A percentile compares a stretch with the other conserved stretches of the same genome.
Conservation (phyloP, 2,113 vertebrate species). For the human (Homo sapiens) region DNA sequence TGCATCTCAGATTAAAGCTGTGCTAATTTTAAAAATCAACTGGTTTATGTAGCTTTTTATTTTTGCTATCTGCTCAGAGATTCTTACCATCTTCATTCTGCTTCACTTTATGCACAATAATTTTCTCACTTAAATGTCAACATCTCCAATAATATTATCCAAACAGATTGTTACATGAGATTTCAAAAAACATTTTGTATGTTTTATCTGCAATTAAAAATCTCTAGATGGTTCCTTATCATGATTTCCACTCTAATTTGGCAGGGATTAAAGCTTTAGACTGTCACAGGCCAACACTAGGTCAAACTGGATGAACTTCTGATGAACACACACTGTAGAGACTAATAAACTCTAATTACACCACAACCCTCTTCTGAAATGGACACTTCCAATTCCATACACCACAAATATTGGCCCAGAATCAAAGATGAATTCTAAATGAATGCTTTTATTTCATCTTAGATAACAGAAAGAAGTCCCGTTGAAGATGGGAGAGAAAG, state of each 20-base stretch:
- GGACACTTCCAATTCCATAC: conserved; percentile 16
- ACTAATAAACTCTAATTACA: conserved; percentile 63
- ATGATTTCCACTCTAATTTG: conserved; percentile 72
- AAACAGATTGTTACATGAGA: conserved; percentile 75
- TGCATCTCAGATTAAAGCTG: conserved; percentile 45
- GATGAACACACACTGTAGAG: conserved; percentile 20
- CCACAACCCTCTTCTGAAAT: conserved; percentile 36
- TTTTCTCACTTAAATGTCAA: conserved; percentile 75
- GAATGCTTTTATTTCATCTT: neutral
- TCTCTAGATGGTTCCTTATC: conserved; percentile 63
- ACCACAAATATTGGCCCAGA: neutral
- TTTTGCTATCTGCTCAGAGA: conserved; percentile 66
- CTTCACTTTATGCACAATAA: conserved; percentile 70
- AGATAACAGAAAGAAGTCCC: neutral
- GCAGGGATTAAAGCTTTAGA: conserved; percentile 46
- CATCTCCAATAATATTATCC: conserved; percentile 74
- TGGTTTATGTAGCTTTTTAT: conserved; percentile 41
- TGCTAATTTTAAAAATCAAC: conserved; percentile 58
- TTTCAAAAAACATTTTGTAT: conserved; percentile 51
- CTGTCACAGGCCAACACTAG: conserved; percentile 51
- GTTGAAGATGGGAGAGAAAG: neutral
- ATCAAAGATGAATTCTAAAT: conserved; percentile 22
- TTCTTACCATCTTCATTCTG: conserved; percentile 23
- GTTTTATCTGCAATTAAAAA: conserved; percentile 64
- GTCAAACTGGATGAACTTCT: conserved; percentile 63